Conservation (phyloP, 2,888 invertebrate species). For the Tiliacea aurago region DNA sequence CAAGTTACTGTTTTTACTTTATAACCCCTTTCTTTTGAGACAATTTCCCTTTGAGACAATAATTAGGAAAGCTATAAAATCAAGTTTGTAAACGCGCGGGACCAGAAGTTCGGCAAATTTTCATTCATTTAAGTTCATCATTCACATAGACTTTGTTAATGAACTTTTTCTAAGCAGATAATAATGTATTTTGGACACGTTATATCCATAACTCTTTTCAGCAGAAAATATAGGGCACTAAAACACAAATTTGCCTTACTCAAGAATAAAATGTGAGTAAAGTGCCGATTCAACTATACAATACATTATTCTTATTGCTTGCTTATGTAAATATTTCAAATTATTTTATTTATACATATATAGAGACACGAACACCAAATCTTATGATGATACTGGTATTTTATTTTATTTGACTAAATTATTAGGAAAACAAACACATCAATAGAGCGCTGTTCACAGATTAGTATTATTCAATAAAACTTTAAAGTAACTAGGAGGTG, state of each 20-base stretch:
- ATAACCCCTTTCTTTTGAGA: not conserved
- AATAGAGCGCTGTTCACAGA: too few relatives aligned
- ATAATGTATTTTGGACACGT: constrained; percentile 15
- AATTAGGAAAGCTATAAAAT: constrained; percentile 24
- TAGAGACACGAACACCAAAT: not conserved
- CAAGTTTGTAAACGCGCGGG: not conserved
- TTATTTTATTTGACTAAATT: not conserved
- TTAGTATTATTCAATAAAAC: too few relatives aligned
- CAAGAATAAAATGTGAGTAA: constrained; percentile 33
- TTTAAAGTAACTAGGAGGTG: too few relatives aligned
- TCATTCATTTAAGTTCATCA: constrained; percentile 1
- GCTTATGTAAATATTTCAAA: not conserved
- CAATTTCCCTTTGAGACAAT: constrained; percentile 5
- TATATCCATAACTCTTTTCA: constrained; percentile 14
- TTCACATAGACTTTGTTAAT: not conserved
- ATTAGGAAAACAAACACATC: too few relatives aligned
- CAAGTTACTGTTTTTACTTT: not conserved
- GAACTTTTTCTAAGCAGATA: not conserved
- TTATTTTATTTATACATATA: not conserved
- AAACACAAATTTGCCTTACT: constrained; percentile 30
- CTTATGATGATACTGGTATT: not conserved
- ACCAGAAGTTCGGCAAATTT: not conserved
- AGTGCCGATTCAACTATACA: constrained; percentile 1
- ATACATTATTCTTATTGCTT: not conserved
- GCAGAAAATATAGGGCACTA: constrained; percentile 34